Base-by-base conservation (phyloP, 2,888 invertebrate genomes). In the Dendrolimus houi region DNA sequence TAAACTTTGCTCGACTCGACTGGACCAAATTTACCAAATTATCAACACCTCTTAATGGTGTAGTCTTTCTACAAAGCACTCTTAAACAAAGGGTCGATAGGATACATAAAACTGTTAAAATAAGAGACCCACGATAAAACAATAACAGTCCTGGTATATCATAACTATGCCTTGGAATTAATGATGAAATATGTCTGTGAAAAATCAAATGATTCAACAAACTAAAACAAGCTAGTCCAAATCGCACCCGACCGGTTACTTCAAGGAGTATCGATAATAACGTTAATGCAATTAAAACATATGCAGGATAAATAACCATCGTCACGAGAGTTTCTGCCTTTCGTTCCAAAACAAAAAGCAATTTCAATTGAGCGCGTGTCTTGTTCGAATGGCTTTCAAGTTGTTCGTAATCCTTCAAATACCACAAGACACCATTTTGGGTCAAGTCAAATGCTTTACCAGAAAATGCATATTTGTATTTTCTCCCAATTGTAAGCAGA, bases 391-490 rank as follows among this genome's bases (percentile, higher is more conserved):
- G n/a, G 54, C 68, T 56, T 17, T 64, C 58, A 0, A 59, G 59
- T 52, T 71, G 65, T 2, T 64, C 57, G 55, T 67, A 76, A 55
- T 74, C 71, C 7, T 75, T 64, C 47, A 84, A 74, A 3, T 68
- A 67, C 79, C 81, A 84, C n/a, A 72, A 75, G 0, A 70, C 56
- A 0, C 75, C 77, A 56, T 74, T 72, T 9, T 74, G 72, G 0
- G 70, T 2, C 64, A 72, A 64, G 0, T 12, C 41, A 0, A 77
- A 58, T 6, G 65, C 71, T 53, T 61, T 56, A 0, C 52, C 13
- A 9, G 54, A 56, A 17, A 70, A 64, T 6, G 59, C 64, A 2
- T 75, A 60, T 1, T 52, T 63, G 1, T 72, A 59, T 7, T 58
- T 59, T 1, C 58, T 52, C 3, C 56, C 56, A 2, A 57, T 57